phyloP scores from a whole-genome alignment of 1,140 invertebrate genomes.

The Megalopta genalis region DNA sequence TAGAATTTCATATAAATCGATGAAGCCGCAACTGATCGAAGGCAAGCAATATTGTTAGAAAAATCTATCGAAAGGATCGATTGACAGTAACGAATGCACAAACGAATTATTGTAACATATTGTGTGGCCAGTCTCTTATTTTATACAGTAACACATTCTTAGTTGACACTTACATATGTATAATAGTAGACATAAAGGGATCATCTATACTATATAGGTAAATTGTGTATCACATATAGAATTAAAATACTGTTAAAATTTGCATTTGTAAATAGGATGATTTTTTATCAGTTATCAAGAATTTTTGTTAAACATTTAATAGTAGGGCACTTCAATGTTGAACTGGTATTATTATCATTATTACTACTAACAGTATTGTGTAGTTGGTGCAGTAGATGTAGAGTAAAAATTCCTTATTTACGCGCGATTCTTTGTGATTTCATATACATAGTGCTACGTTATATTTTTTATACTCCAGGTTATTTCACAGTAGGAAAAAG shows the following conservation, averaged over 20 bases:
- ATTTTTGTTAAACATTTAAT: constrained; percentile 73
- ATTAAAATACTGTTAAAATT: constrained; percentile 78
- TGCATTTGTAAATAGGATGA: constrained; percentile 71
- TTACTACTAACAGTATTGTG: constrained; percentile 33
- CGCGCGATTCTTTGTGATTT: constrained; percentile 1
- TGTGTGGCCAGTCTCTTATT: constrained; percentile 46
- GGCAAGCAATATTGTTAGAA: too few relatives aligned
- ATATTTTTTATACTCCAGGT: constrained; percentile 15
- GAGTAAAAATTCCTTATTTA: constrained; percentile 55
- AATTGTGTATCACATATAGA: constrained; percentile 77
- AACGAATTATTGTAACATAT: neutral
- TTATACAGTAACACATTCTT: constrained; percentile 47
- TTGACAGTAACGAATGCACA: neutral
- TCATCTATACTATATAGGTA: constrained; percentile 61
- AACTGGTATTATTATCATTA: constrained; percentile 59
- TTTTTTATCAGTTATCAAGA: constrained; percentile 66
- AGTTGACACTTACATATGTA: constrained; percentile 48
- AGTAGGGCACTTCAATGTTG: constrained; percentile 76
- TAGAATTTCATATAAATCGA: neutral
- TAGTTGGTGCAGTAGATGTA: constrained; percentile 55
- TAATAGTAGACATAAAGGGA: constrained; percentile 52
- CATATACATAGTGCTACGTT: constrained; percentile 20
- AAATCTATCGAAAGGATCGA: neutral
- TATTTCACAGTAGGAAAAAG: constrained; percentile 21
- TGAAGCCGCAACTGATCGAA: too few relatives aligned